These are phyloP conservation scores for Odontocerum albicorne DNA, from an alignment of 2,888 invertebrate genomes.

Conservation along the genomic window DNA sequence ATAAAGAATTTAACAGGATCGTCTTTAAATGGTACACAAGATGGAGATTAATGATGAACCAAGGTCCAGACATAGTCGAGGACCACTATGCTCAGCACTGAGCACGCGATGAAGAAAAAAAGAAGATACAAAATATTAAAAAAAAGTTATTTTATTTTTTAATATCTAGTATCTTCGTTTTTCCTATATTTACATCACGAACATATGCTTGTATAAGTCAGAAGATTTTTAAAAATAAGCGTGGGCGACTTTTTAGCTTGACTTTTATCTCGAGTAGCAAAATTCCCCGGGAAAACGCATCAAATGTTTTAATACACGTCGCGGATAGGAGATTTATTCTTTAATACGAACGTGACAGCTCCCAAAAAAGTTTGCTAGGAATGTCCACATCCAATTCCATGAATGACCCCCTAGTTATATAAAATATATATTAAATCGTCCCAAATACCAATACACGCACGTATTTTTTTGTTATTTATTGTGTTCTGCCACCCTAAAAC, in stretches of 20 bases:
- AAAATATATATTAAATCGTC: conserved; percentile 29
- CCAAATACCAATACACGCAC: conserved; percentile 26
- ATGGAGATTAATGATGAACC: no score
- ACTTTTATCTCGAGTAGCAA: no score
- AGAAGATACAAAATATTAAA: neutral
- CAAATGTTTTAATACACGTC: conserved; percentile 20
- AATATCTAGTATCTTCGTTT: no score
- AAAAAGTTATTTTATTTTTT: neutral
- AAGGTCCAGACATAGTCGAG: no score
- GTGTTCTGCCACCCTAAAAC: conserved; percentile 28
- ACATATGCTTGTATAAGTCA: no score
- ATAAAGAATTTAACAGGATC: no score
- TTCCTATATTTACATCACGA: no score
- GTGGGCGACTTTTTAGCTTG: no score
- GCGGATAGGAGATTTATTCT: conserved; percentile 33
- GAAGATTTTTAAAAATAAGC: no score
- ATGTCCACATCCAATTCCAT: conserved; percentile 37
- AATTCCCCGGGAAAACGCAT: neutral
- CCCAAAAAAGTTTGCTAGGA: conserved; percentile 34
- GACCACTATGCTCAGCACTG: no score
- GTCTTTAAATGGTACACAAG: no score
- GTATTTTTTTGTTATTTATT: conserved; percentile 35
- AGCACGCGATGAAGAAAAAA: no score
- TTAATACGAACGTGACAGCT: conserved; percentile 36
- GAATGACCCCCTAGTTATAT: conserved; percentile 35